Evolutionary conservation across 2,888 invertebrate genomes (phyloP).

Genomic region (Julus scanicus): DNA sequence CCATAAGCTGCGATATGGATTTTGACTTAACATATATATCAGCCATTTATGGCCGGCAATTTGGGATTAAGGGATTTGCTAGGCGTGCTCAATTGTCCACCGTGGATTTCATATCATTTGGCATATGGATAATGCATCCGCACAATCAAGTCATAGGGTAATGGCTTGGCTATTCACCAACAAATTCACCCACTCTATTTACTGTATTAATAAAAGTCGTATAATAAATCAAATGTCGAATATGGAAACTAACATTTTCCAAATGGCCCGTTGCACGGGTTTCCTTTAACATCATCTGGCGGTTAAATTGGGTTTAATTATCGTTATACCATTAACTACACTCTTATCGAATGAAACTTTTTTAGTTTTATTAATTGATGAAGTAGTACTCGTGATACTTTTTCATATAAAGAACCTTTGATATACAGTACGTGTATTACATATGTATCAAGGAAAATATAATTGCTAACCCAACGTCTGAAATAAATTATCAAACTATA

Average conservation of each 20-base stretch:
- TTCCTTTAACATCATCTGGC: not conserved
- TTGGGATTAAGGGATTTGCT: constrained; percentile 20
- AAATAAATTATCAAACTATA: too few relatives aligned
- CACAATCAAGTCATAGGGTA: not conserved
- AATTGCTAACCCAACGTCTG: too few relatives aligned
- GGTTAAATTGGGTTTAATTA: not conserved
- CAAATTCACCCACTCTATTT: not conserved
- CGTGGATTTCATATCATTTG: constrained; percentile 34
- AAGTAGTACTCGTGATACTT: too few relatives aligned
- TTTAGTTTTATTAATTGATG: too few relatives aligned
- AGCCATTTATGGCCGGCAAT: constrained; percentile 5
- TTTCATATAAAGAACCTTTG: too few relatives aligned
- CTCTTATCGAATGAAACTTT: too few relatives aligned
- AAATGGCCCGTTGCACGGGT: not conserved
- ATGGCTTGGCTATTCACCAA: not conserved
- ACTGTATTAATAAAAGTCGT: not conserved
- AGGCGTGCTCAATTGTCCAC: constrained; percentile 16
- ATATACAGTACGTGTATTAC: too few relatives aligned
- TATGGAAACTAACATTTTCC: not conserved
- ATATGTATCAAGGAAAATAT: too few relatives aligned
- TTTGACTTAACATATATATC: constrained; percentile 27
- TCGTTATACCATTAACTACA: not conserved
- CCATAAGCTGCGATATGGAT: not conserved
- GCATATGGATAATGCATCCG: not conserved
- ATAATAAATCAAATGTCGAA: not conserved